These are phyloP conservation scores for Micronycteris hirsuta DNA, from an alignment of 2,113 vertebrate species.

Conservation along the genomic window DNA sequence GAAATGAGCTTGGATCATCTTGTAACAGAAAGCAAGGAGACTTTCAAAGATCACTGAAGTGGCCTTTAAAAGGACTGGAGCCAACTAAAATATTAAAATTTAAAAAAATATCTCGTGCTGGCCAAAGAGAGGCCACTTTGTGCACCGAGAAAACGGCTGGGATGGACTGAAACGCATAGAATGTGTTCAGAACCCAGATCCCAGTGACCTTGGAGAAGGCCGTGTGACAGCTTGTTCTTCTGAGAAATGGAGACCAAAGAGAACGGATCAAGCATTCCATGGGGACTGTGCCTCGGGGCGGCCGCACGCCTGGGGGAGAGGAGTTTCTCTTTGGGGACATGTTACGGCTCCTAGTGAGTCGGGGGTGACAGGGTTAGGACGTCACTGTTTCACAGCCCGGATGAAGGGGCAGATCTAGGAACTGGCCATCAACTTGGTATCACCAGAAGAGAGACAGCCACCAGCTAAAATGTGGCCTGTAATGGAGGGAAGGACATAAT, in stretches of 20 bases:
- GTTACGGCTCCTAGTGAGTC: background rate
- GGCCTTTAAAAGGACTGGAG: background rate
- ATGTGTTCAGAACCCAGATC: background rate
- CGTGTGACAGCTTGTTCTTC: background rate
- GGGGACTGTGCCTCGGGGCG: background rate
- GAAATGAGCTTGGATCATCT: background rate
- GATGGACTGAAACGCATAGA: background rate
- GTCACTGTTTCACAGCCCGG: background rate
- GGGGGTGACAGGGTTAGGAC: background rate
- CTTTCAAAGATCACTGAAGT: background rate
- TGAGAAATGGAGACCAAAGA: background rate
- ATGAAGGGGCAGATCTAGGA: background rate
- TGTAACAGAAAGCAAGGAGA: background rate
- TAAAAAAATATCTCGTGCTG: background rate
- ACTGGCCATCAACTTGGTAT: background rate
- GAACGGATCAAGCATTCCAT: background rate
- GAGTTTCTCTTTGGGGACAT: background rate
- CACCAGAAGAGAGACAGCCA: background rate
- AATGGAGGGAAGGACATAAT: background rate
- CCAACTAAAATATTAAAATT: background rate
- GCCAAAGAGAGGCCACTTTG: background rate
- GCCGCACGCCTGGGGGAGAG: background rate
- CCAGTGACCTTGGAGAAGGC: background rate
- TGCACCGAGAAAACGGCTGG: background rate
- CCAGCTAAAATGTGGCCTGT: background rate